Conservation (phyloP, 2,113 vertebrate species). For the Laticauda laticaudata region DNA sequence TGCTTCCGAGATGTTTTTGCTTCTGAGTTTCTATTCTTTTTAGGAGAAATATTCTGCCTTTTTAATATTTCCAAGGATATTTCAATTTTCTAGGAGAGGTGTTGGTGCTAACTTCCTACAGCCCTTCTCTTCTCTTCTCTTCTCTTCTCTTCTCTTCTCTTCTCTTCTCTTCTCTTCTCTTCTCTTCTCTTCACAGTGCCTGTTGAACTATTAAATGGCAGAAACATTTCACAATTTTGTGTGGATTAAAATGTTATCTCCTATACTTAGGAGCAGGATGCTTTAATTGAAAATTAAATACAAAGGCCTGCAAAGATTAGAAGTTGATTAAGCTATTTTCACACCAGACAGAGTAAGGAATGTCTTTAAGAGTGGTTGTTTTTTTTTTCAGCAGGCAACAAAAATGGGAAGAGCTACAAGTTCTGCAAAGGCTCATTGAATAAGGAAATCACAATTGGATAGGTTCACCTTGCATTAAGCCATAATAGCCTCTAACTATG, state of each 20-base stretch:
- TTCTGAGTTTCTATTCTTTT: too few species aligned
- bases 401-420: too few species aligned
- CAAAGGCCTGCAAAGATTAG: background rate
- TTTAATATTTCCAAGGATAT: too few species aligned
- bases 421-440: background rate
- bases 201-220: conserved; percentile 46
- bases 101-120: too few species aligned
- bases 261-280: background rate
- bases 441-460: background rate
- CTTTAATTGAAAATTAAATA: background rate
- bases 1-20: too few species aligned
- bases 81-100: too few species aligned
- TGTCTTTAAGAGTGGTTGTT: background rate
- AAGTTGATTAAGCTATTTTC: background rate
- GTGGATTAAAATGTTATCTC: conserved; percentile 50
- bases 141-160: too few species aligned
- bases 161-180: too few species aligned
- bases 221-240: conserved; percentile 49
- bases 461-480: background rate
- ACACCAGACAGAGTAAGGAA: conserved; percentile 18
- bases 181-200: conserved; percentile 24
- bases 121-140: too few species aligned
- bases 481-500: background rate
- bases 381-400: conserved; percentile 22
- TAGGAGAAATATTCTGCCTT: too few species aligned